These are phyloP conservation scores for Pelagia noctiluca DNA, from an alignment of 30 jellyfish, hydroid and myxozoan genomes.

Conservation along the genomic window DNA sequence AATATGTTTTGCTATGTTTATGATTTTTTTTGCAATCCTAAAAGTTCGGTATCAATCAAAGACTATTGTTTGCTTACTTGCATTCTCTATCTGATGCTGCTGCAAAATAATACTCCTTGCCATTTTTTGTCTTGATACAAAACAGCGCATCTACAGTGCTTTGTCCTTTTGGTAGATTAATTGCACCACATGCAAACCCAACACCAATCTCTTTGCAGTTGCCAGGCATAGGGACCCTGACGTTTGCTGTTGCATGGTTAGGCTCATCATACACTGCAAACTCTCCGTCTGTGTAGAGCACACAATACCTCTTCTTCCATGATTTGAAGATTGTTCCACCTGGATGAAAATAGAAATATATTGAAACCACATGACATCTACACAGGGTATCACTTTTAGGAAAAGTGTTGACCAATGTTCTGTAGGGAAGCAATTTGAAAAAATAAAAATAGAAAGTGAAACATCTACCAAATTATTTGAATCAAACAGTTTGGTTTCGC, in stretches of 20 bases:
- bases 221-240: constrained; percentile 68
- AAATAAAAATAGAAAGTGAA: too few relatives aligned
- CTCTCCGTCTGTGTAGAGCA: constrained; percentile 89
- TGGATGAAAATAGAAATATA: not conserved
- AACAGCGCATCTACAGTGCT: constrained; percentile 89
- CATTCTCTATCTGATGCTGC: constrained; percentile 88
- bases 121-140: constrained; percentile 62
- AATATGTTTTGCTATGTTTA: not conserved
- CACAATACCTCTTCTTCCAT: constrained; percentile 86
- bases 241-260: constrained; percentile 83
- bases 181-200: constrained; percentile 95
- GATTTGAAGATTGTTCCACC: constrained; percentile 88
- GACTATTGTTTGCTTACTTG: constrained; percentile 36
- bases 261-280: constrained; percentile 76
- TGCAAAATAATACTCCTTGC: constrained; percentile 74
- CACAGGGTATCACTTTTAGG: too few relatives aligned
- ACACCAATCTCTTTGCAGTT: constrained; percentile 65
- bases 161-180: constrained; percentile 86
- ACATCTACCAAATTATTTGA: too few relatives aligned
- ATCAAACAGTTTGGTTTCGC: too few relatives aligned
- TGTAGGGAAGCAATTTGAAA: not conserved
- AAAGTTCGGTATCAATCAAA: not conserved
- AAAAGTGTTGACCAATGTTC: not conserved
- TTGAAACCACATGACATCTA: not conserved
- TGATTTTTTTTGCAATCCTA: not conserved